Base-by-base conservation (phyloP, 2,797 vertebrate genomes). In the Poeciliopsis infans region DNA sequence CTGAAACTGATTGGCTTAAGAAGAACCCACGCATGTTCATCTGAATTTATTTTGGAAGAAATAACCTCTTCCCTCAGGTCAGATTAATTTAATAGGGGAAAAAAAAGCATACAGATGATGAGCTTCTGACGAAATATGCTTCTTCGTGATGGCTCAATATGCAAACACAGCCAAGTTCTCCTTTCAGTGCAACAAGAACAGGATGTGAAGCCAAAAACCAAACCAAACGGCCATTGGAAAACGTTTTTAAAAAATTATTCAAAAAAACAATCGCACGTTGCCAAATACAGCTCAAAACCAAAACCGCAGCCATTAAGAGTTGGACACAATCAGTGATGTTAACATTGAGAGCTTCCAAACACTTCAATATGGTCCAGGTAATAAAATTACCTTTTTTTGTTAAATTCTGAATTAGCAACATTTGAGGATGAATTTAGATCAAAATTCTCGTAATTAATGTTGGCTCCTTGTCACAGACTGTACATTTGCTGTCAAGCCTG, bases 181-280 rank as follows among this genome's bases (percentile, higher is more conserved):
- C 75, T 72, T 79, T 77, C 70, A 79, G 74, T 66, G 71, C 83
- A 87, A 89, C 74, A 79, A 90, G 86, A 82, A 81, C 84, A 86
- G 61, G 45, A 73, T 85, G 85, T 80, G 83, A 76, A 80, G 78
- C 83, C 88, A 87, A 87, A 85, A n/a, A 87, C 72, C n/a, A 36
- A 88, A 82, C 69, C 78, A 12, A 10, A 73, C 77, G 87, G 83
- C 86, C 83, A 82, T 66, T 31, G 31, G 13, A 28, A 59, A 59
- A 59, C 6, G 13, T 57, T 20, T 25, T 46, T 3, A 12, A 45
- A 20, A 49, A 49, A 6, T 31, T 31, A 31, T 31, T 31, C 7
- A 25, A 53, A 11, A 55, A 89, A 91, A 85, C 75, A 83, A 85
- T 78, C 79, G 57, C 57, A 77, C 87, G 41, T 66, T 85, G 79